phyloP scores from a whole-genome alignment of 2,113 vertebrate species.

The Tetrao urogallus region DNA sequence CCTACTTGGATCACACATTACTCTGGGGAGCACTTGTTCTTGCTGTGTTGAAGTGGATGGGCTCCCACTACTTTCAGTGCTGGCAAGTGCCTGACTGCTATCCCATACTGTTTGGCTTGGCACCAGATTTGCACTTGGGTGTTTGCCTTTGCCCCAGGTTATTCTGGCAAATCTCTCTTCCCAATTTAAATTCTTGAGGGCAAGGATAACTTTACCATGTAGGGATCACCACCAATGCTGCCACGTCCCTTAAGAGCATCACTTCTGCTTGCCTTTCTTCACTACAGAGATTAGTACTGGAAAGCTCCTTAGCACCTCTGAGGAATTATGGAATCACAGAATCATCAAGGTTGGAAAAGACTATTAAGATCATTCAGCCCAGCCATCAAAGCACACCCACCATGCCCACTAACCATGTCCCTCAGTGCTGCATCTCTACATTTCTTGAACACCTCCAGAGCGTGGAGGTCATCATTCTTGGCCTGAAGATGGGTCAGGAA shows the following conservation, averaged over 20 bases:
- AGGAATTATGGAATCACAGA: not conserved
- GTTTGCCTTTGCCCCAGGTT: constrained; percentile 27
- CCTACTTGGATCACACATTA: not conserved
- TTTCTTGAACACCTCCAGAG: no score
- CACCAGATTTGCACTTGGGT: not conserved
- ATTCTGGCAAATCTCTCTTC: constrained; percentile 16
- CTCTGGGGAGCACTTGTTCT: not conserved
- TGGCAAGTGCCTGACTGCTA: not conserved
- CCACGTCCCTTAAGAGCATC: not conserved
- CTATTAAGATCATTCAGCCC: no score
- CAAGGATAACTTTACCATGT: not conserved
- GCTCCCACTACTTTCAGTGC: not conserved
- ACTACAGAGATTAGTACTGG: not conserved
- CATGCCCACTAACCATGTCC: no score
- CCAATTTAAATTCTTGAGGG: constrained; percentile 45
- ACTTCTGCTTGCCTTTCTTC: not conserved
- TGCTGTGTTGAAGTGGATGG: not conserved
- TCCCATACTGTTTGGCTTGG: constrained; percentile 35
- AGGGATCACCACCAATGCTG: not conserved
- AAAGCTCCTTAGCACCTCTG: not conserved
- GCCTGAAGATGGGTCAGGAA: not conserved
- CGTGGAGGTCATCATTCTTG: not conserved
- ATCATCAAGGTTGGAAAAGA: no score
- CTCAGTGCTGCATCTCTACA: no score
- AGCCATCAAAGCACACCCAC: no score